phyloP scores from a whole-genome alignment of 2,113 vertebrate genomes.

The Oreocharis arfaki region DNA sequence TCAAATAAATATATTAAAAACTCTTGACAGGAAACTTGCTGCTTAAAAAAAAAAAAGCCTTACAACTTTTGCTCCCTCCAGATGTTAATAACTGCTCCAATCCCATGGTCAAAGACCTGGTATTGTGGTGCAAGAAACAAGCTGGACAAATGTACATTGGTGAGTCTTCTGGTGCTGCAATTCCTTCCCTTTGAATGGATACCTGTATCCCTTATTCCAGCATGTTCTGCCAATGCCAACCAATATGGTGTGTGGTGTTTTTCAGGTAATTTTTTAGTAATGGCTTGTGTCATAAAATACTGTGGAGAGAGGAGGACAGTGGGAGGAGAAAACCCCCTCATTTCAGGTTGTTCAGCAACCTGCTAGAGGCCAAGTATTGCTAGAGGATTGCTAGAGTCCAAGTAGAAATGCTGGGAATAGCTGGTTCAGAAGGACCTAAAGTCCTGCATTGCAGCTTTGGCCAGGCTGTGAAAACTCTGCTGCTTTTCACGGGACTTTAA shows the following conservation, averaged over 20 bases:
- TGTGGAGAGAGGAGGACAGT: background rate
- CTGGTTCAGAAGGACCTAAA: background rate
- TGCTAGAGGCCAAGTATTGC: background rate
- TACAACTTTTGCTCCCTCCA: background rate
- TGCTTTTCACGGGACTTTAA: background rate
- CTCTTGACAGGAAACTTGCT: constrained; percentile 13
- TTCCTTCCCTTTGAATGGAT: background rate
- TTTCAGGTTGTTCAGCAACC: background rate
- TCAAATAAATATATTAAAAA: constrained; percentile 81
- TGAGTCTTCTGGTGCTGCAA: background rate
- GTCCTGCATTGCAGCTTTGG: background rate
- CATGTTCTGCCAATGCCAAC: background rate
- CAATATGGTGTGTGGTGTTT: background rate
- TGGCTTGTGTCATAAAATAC: background rate
- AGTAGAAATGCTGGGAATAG: background rate
- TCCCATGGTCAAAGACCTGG: background rate
- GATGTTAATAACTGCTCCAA: background rate
- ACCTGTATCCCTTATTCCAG: background rate
- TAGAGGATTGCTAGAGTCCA: background rate
- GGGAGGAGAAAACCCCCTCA: background rate
- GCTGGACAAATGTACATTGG: background rate
- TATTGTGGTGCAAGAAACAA: background rate
- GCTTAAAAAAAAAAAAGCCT: background rate
- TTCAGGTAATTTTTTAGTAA: background rate
- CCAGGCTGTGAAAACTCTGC: background rate